These are phyloP conservation scores for Sclerurus mexicanus DNA, from an alignment of 2,113 vertebrate genomes.

Conservation along the genomic window DNA sequence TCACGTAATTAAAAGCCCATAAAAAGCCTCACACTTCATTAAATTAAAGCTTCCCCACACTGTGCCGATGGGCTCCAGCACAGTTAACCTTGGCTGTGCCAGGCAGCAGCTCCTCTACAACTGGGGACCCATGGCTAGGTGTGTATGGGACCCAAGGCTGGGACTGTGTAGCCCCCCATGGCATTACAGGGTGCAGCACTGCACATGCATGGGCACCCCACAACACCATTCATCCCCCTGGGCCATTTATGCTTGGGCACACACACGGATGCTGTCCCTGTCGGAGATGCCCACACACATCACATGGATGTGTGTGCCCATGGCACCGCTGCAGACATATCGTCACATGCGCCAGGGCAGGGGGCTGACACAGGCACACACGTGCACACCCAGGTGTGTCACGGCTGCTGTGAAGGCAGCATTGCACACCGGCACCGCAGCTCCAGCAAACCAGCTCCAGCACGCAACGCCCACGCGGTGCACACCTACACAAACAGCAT, in stretches of 20 bases:
- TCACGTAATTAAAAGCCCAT: conserved; percentile 75
- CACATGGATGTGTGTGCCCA: accelerated
- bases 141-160: not conserved
- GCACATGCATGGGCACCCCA: accelerated
- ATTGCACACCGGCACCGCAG: accelerated
- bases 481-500: conserved; percentile 38
- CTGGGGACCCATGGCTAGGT: accelerated
- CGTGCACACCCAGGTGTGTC: not conserved
- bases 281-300: accelerated
- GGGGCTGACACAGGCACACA: accelerated
- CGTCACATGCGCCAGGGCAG: accelerated
- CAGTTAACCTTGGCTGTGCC: conserved; percentile 52
- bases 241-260: accelerated
- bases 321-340: accelerated
- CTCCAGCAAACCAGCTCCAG: not conserved
- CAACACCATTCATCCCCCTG: accelerated
- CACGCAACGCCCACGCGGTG: accelerated
- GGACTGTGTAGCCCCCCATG: accelerated
- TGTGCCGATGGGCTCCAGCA: not conserved
- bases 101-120: not conserved
- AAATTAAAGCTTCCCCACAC: conserved; percentile 62
- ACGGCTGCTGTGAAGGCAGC: accelerated
- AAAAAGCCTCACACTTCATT: conserved; percentile 73
- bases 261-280: accelerated
- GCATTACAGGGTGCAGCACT: accelerated